Evolutionary conservation across 2,797 vertebrate genomes (phyloP).

Genomic region (Pangasius krempfi): DNA sequence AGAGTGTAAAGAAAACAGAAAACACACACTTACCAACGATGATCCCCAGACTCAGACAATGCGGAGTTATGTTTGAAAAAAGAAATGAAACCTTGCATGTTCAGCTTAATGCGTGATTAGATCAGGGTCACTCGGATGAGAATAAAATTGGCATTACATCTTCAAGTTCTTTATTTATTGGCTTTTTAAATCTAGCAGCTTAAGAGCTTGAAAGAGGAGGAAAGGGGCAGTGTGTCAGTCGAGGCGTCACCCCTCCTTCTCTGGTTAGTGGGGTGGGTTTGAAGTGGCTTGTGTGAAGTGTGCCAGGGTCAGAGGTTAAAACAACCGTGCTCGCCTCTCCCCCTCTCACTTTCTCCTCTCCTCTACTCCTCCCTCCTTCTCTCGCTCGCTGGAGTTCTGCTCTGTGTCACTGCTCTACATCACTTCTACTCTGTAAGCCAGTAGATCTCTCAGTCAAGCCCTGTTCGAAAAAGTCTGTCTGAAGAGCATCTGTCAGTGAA

Average conservation of each 20-base stretch:
- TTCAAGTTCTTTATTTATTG: constrained; percentile 18
- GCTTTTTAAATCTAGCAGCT: constrained; percentile 36
- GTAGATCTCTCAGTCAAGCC: neutral
- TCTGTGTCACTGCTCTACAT: constrained; percentile 13
- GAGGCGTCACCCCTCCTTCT: constrained; percentile 52
- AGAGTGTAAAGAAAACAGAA: neutral
- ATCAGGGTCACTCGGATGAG: neutral
- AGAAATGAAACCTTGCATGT: neutral
- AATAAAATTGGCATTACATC: neutral
- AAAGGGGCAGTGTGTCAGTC: constrained; percentile 45
- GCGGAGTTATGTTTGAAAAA: neutral
- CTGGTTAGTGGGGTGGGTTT: constrained; percentile 70
- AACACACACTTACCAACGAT: constrained; percentile 2
- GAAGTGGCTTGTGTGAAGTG: constrained; percentile 78
- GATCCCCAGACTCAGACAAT: neutral
- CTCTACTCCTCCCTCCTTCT: constrained; percentile 41
- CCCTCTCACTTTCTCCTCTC: constrained; percentile 49
- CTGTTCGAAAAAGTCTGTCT: too few species aligned
- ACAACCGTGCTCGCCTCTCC: constrained; percentile 74
- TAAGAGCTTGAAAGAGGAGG: constrained; percentile 34
- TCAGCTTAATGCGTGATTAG: neutral
- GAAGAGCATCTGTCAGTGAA: neutral
- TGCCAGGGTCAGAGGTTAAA: constrained; percentile 80
- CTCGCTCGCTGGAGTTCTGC: constrained; percentile 7
- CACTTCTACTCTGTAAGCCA: neutral